Evolutionary conservation across 2,888 invertebrate genomes (phyloP).

Genomic region (Tenthredo scrophulariae): DNA sequence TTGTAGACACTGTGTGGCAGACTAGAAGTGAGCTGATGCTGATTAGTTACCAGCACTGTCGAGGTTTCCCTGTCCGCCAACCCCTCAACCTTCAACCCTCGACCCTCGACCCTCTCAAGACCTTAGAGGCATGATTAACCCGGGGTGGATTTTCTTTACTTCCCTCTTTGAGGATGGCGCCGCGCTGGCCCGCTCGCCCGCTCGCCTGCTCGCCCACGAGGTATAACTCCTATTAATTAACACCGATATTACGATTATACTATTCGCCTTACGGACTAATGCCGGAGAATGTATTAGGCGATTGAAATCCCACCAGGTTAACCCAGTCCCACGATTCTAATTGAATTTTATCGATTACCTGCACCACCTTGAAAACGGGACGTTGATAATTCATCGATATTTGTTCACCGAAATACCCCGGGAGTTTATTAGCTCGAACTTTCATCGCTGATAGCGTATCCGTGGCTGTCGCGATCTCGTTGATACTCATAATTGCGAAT

Average conservation of each 20-base stretch:
- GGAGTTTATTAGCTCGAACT: neutral
- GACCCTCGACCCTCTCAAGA: conserved; percentile 58
- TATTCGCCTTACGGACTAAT: neutral
- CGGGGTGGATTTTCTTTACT: conserved; percentile 63
- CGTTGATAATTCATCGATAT: neutral
- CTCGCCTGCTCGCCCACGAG: neutral
- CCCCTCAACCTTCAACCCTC: conserved; percentile 62
- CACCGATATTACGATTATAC: conserved; percentile 24
- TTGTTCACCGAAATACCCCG: neutral
- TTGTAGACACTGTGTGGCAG: conserved; percentile 17
- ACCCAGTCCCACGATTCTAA: neutral
- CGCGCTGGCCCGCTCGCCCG: neutral
- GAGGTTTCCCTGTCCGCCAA: conserved; percentile 70
- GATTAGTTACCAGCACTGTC: conserved; percentile 73
- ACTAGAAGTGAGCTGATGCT: conserved; percentile 65
- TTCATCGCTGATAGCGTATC: neutral
- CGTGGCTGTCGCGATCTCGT: neutral
- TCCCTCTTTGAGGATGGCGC: conserved; percentile 40
- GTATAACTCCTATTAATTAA: conserved; percentile 36
- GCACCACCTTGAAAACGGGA: neutral
- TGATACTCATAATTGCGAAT: neutral
- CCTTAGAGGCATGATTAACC: conserved; percentile 74
- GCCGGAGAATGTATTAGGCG: neutral
- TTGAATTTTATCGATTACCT: neutral
- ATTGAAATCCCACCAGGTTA: neutral